Conservation (phyloP, 2,888 invertebrate species). For the Pherbina coryleti region DNA sequence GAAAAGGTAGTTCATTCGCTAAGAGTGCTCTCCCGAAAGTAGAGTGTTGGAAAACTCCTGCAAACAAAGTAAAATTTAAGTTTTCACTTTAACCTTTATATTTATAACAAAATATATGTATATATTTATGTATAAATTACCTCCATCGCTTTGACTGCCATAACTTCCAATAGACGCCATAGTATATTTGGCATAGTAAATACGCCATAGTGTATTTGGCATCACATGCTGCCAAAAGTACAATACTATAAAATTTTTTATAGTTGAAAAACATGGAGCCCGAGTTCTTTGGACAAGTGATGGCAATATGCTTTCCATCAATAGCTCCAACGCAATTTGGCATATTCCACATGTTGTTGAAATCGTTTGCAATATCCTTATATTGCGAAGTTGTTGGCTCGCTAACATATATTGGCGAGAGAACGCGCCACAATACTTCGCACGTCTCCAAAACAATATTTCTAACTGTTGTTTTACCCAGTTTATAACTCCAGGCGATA, state of each 20-base stretch:
- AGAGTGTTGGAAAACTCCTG: too few relatives aligned
- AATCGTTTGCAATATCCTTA: slow-evolving; percentile 54
- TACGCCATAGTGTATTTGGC: slow-evolving; percentile 20
- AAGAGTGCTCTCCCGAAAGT: too few relatives aligned
- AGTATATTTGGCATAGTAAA: too few relatives aligned
- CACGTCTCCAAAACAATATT: slow-evolving; percentile 39
- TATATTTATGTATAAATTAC: too few relatives aligned
- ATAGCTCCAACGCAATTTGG: slow-evolving; percentile 50
- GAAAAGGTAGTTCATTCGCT: too few relatives aligned
- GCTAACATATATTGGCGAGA: too few relatives aligned
- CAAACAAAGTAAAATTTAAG: too few relatives aligned
- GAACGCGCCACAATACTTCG: slow-evolving; percentile 70
- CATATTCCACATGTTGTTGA: slow-evolving; percentile 46
- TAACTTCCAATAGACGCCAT: background rate
- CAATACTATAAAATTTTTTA: slow-evolving; percentile 1
- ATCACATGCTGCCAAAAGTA: slow-evolving; percentile 18
- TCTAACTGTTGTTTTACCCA: slow-evolving; percentile 70
- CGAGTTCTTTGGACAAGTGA: too few relatives aligned
- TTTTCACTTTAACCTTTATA: too few relatives aligned
- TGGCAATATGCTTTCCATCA: slow-evolving; percentile 47
- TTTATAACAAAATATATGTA: too few relatives aligned
- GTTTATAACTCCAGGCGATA: slow-evolving; percentile 39
- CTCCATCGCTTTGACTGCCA: slow-evolving; percentile 20
- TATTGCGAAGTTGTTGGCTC: too few relatives aligned
- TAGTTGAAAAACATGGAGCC: slow-evolving; percentile 27